Percentiles rank a stretch among this genome's conserved stretches.
Conservation (phyloP, 2,797 vertebrate species). For the Rhincodon typus region DNA sequence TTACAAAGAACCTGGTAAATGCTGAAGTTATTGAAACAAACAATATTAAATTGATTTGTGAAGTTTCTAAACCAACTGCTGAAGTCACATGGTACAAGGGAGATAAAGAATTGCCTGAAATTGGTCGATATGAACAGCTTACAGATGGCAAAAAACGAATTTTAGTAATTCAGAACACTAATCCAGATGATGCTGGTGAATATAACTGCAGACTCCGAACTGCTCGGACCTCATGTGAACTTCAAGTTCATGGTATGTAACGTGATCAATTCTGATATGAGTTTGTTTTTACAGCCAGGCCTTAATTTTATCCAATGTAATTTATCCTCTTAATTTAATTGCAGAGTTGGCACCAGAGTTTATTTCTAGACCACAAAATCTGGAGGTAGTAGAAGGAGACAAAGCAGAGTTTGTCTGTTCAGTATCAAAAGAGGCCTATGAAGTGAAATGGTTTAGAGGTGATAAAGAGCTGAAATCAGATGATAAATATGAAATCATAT, state of each 20-base stretch:
- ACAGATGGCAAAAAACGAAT: conserved; percentile 83
- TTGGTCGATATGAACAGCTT: conserved; percentile 81
- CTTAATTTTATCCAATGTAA: conserved; percentile 21
- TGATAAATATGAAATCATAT: conserved; percentile 78
- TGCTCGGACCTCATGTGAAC: conserved; percentile 71
- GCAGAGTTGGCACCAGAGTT: conserved; percentile 95
- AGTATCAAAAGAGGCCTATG: conserved; percentile 82
- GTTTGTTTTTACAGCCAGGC: neutral
- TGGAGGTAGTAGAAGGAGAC: conserved; percentile 83
- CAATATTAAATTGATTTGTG: conserved; percentile 83
- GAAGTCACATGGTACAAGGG: conserved; percentile 88
- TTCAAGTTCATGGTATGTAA: conserved; percentile 76
- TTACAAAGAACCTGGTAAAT: conserved; percentile 86
- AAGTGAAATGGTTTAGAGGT: conserved; percentile 77
- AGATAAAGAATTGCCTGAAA: conserved; percentile 82
- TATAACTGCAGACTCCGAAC: conserved; percentile 82
- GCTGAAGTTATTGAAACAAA: conserved; percentile 87
- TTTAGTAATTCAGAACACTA: conserved; percentile 75
- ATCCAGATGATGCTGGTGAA: conserved; percentile 70
- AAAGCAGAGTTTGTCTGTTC: conserved; percentile 86
- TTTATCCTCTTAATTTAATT: conserved; percentile 41
- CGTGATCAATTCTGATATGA: conserved; percentile 20
- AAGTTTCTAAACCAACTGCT: conserved; percentile 84
- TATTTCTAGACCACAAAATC: conserved; percentile 76
- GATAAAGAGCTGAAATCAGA: conserved; percentile 66